phyloP scores from a whole-genome alignment of 2,797 vertebrate species.

The Poeciliopsis infans region DNA sequence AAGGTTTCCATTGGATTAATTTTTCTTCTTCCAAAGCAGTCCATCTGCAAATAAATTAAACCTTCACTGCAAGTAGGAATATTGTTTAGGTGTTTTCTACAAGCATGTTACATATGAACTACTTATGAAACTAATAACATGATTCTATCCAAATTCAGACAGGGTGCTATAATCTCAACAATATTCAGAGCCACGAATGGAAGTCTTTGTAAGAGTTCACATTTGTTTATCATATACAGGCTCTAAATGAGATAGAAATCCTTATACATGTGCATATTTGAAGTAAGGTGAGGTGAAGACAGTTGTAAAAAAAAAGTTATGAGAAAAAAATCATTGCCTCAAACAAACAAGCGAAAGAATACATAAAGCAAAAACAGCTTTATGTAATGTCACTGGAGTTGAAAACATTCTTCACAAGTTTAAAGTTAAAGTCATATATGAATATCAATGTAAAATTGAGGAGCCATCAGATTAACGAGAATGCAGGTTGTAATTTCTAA shows the following conservation, averaged over 20 bases:
- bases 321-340: not conserved
- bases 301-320: not conserved
- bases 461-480: not conserved
- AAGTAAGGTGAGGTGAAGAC: not conserved
- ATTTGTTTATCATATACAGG: not conserved
- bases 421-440: not conserved
- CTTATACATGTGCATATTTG: not conserved
- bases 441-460: not conserved
- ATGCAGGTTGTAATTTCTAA: not conserved
- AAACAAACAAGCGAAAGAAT: not conserved
- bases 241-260: not conserved
- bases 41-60: not conserved
- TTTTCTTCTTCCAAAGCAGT: not conserved
- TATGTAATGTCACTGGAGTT: not conserved
- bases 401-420: not conserved
- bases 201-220: not conserved
- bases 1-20: not conserved
- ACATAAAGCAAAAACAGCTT: not conserved
- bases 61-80: not conserved
- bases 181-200: not conserved
- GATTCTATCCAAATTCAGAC: not conserved
- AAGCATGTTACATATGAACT: not conserved
- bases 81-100: not conserved
- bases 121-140: not conserved
- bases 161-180: not conserved